phyloP scores from a whole-genome alignment of 2,797 vertebrate genomes.

The Anguilla obscura region DNA sequence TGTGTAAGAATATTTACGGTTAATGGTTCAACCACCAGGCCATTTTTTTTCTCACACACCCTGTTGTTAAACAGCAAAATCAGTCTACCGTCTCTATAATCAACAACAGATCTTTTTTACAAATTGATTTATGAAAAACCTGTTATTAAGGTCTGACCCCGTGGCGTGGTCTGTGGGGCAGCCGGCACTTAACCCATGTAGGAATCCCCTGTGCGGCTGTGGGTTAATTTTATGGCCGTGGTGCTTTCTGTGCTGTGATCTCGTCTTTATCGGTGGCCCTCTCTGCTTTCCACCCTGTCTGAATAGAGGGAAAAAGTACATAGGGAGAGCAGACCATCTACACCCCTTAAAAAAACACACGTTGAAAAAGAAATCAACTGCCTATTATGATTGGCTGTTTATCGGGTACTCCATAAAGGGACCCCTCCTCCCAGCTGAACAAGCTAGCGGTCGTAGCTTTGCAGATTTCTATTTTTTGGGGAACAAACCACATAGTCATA shows the following conservation, averaged over 20 bases:
- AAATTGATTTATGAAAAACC: neutral
- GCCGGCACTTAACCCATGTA: neutral
- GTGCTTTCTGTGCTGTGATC: neutral
- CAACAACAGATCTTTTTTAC: neutral
- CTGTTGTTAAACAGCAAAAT: neutral
- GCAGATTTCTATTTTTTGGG: neutral
- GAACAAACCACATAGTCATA: neutral
- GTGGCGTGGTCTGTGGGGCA: neutral
- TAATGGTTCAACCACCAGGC: neutral
- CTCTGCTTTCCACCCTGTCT: neutral
- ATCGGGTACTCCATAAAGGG: neutral
- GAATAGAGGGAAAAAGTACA: neutral
- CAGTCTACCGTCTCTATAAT: slow-evolving; percentile 3
- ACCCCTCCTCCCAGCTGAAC: neutral
- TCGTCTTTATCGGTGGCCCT: neutral
- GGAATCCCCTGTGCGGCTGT: neutral
- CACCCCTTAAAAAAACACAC: too few species aligned
- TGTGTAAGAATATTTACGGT: neutral
- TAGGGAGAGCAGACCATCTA: neutral
- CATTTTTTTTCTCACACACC: neutral
- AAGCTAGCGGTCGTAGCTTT: slow-evolving; percentile 10
- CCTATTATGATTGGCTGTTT: neutral
- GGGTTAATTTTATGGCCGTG: neutral
- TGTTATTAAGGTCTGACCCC: neutral
- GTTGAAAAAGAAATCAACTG: neutral